A percentile compares a stretch with the other conserved stretches of the same genome.
Evolutionary conservation across 2,113 vertebrate genomes (phyloP).

Genomic region (Taxidea taxus): DNA sequence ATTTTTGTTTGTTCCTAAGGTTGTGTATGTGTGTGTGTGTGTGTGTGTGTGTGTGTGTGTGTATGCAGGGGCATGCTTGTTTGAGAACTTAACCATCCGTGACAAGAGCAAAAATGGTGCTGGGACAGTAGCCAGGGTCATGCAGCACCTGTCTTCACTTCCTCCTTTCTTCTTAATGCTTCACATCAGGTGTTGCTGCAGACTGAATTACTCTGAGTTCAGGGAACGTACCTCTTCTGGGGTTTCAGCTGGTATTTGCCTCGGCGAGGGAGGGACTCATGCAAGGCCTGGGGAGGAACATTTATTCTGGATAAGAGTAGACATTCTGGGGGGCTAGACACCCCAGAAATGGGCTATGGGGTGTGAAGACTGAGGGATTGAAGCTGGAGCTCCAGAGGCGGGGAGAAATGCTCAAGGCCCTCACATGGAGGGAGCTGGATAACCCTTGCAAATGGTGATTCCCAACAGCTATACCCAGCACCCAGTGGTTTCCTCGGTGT

Average conservation of each 20-base stretch:
- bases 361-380: not conserved
- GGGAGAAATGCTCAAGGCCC: not conserved
- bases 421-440: not conserved
- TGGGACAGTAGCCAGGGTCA: not conserved
- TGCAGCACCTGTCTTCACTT: rapidly evolving
- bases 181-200: not conserved
- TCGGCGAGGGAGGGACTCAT: not conserved
- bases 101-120: not conserved
- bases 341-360: not conserved
- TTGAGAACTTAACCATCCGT: not conserved
- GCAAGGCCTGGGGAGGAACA: not conserved
- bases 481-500: not conserved
- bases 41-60: too few relatives aligned
- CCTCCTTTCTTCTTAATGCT: not conserved
- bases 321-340: not conserved
- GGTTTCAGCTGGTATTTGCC: not conserved
- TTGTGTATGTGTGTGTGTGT: too few relatives aligned
- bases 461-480: not conserved
- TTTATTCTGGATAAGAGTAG: not conserved
- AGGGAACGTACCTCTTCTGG: not conserved
- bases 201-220: not conserved
- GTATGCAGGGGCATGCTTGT: not conserved
- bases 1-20: not conserved
- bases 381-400: not conserved
- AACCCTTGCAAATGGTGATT: not conserved